A percentile compares a stretch with the other conserved stretches of the same genome.
phyloP scores from a whole-genome alignment of 2,888 invertebrate genomes.

The Megalurothrips usitatus region DNA sequence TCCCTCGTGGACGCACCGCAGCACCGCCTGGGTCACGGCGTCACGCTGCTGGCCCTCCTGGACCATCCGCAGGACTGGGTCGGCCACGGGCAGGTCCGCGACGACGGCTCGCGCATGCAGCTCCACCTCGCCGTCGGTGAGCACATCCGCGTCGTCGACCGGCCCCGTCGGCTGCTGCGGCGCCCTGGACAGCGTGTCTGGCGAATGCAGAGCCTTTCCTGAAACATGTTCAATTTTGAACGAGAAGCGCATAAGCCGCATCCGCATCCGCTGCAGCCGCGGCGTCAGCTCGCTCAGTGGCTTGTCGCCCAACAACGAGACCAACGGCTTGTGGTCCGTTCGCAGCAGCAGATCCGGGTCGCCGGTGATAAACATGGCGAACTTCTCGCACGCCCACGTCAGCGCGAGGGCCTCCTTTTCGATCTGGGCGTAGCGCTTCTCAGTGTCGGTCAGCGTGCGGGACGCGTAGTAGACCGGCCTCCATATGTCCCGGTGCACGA shows the following conservation, averaged over 20 bases:
- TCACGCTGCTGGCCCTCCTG: background rate
- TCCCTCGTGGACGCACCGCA: background rate
- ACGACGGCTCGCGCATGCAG: background rate
- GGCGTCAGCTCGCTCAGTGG: constrained; percentile 43
- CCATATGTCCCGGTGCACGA: background rate
- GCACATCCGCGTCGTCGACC: background rate
- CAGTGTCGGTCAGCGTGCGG: constrained; percentile 31
- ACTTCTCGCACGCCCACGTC: constrained; percentile 42
- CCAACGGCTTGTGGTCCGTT: constrained; percentile 45
- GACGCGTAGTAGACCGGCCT: constrained; percentile 31
- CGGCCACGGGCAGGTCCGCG: background rate
- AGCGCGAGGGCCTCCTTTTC: constrained; percentile 43
- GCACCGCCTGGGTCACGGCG: background rate
- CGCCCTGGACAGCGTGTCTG: constrained; percentile 40
- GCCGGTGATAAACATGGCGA: constrained; percentile 42
- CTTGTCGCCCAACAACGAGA: constrained; percentile 43
- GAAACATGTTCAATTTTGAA: constrained; percentile 40
- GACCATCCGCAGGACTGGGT: background rate
- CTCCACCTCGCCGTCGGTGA: background rate
- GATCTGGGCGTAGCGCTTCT: constrained; percentile 33
- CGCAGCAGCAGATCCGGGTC: constrained; percentile 39
- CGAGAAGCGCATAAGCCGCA: constrained; percentile 41
- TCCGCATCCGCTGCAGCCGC: constrained; percentile 43
- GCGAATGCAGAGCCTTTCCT: constrained; percentile 41
- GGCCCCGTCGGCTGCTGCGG: background rate